Conservation (phyloP, 2,113 vertebrate species). For the Nibea albiflora region DNA sequence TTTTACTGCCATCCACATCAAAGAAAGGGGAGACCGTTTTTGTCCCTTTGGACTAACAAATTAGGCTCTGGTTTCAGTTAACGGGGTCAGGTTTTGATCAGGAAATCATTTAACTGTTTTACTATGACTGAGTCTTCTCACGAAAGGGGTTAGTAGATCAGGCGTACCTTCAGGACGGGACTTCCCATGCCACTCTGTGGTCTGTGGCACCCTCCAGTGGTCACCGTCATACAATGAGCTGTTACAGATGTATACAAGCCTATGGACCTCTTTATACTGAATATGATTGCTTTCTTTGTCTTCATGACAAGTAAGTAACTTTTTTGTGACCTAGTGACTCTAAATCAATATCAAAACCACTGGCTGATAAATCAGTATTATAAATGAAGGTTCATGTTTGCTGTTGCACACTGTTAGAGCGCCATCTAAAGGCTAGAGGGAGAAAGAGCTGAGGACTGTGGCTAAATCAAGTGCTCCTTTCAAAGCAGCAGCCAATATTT, state of each 20-base stretch:
- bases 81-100: constrained; percentile 37
- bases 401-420: neutral
- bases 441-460: neutral
- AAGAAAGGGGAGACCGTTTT: constrained; percentile 35
- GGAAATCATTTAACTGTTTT: constrained; percentile 23
- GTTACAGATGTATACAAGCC: neutral
- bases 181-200: constrained; percentile 17
- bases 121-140: constrained; percentile 28
- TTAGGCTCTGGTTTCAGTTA: constrained; percentile 38
- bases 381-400: neutral
- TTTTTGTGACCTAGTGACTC: neutral
- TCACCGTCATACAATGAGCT: neutral
- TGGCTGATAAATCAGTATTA: neutral
- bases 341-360: neutral
- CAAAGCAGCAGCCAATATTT: neutral
- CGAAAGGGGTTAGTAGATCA: neutral
- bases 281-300: neutral
- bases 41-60: constrained; percentile 25
- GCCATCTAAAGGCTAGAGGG: neutral
- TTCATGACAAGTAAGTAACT: neutral
- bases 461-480: neutral
- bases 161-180: neutral
- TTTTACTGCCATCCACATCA: constrained; percentile 59
- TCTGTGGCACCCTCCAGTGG: constrained; percentile 66
- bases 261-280: neutral